Percentiles rank a stretch among this genome's conserved stretches.
phyloP scores from a whole-genome alignment of 2,888 invertebrate genomes.

The Phaedon cochleariae region DNA sequence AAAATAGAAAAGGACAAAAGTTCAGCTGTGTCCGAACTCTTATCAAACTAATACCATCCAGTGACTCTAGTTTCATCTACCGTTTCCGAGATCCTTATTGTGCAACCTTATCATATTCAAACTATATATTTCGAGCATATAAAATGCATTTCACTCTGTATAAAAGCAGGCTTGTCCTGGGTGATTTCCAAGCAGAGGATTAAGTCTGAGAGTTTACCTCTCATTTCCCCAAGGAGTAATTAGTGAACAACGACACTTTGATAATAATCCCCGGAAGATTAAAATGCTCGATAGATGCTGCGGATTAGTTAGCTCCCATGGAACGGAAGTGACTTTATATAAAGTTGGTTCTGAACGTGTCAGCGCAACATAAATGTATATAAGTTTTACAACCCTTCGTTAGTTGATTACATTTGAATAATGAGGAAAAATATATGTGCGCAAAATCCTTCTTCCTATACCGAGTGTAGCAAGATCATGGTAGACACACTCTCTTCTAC shows the following conservation, averaged over 20 bases:
- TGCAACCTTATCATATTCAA: no score
- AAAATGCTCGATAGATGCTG: slow-evolving; percentile 41
- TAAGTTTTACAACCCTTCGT: neutral
- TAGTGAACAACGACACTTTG: slow-evolving; percentile 38
- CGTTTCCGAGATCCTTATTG: no score
- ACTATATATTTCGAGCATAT: no score
- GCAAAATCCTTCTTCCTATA: no score
- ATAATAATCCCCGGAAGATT: slow-evolving; percentile 38
- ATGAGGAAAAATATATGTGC: neutral
- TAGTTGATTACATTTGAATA: neutral
- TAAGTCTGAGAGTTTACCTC: neutral
- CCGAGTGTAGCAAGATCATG: no score
- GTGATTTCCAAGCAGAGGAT: neutral
- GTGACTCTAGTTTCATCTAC: no score
- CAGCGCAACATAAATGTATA: slow-evolving; percentile 3
- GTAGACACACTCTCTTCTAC: no score
- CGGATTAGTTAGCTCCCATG: slow-evolving; percentile 36
- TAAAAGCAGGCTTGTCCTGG: neutral
- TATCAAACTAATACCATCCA: no score
- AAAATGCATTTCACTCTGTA: neutral
- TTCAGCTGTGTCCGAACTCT: no score
- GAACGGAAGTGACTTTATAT: slow-evolving; percentile 21
- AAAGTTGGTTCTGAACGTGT: slow-evolving; percentile 23
- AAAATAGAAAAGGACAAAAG: no score
- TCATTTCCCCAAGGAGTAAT: slow-evolving; percentile 26